These are phyloP conservation scores for Opisthograptis luteolata DNA, from an alignment of 2,888 invertebrate genomes.

Conservation along the genomic window DNA sequence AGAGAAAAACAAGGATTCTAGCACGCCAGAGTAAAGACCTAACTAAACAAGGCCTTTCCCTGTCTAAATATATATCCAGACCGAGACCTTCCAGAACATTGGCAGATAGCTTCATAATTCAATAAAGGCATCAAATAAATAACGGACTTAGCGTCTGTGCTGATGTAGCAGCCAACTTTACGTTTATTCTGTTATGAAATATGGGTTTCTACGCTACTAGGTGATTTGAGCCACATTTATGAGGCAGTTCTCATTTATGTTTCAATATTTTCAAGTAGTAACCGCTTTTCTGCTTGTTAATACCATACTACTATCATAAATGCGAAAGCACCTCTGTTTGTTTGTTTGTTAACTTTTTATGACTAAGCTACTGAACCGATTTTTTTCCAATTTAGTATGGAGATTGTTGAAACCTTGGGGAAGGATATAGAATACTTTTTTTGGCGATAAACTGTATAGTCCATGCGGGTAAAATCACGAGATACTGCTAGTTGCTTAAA, in stretches of 20 bases:
- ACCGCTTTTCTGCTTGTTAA: too few relatives aligned
- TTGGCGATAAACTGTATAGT: too few relatives aligned
- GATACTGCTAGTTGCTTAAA: too few relatives aligned
- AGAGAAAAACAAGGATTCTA: neutral
- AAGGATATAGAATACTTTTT: too few relatives aligned
- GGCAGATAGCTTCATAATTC: conserved; percentile 27
- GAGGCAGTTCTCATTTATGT: neutral
- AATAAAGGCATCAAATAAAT: conserved; percentile 25
- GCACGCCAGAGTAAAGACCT: neutral
- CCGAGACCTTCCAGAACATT: conserved; percentile 2
- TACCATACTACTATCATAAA: too few relatives aligned
- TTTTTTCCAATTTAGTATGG: too few relatives aligned
- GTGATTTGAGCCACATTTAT: neutral
- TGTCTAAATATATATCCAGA: conserved; percentile 12
- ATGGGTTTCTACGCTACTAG: neutral
- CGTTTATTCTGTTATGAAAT: conserved; percentile 14
- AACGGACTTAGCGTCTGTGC: conserved; percentile 24
- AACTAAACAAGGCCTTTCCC: neutral
- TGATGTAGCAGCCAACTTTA: conserved; percentile 27
- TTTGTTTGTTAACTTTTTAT: too few relatives aligned
- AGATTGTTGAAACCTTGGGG: too few relatives aligned
- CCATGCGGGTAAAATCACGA: too few relatives aligned
- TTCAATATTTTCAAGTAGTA: too few relatives aligned
- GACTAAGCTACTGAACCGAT: too few relatives aligned
- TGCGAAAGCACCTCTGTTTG: too few relatives aligned